Evolutionary conservation across 1,140 invertebrate genomes (phyloP), one percentile per base, ranked within the genome.

Genomic region (Drosophila bipectinata): DNA sequence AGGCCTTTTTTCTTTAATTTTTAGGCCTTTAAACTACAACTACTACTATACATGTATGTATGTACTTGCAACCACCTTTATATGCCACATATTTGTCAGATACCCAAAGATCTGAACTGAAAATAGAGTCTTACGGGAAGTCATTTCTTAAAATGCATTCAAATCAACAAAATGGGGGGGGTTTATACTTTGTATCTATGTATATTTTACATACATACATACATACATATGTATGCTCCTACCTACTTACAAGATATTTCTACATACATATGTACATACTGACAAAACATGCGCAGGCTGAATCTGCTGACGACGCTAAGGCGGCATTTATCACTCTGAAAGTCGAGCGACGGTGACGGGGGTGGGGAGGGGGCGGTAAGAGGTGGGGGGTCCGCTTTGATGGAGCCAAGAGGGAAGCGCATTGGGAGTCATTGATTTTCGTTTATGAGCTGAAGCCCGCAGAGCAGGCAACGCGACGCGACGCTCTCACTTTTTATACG

Each of bases 381-480:
- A n/a, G n/a, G n/a, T n/a, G 18, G 18, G 18, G 18, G 18, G 18
- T 18, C 18, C 18, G 18, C 18, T 18, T 18, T 18, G 18, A 18
- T 18, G 3, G 12, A 34, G 37, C 5, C n/a, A 14, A 41, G 59
- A 52, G 30, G 47, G 39, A 15, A 41, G 44, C 57, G 81, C 62
- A 88, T 85, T 88, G 78, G 83, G 83, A 87, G 78, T 87, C 82
- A 87, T 87, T 87, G 82, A 87, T 87, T 87, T 87, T 87, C 82
- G 82, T 87, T 87, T 87, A 87, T 88, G 83, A 87, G 75, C 72
- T 64, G 71, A 52, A 83, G 60, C 68, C 53, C n/a, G 51, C 48
- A 53, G 57, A 47, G 48, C 47, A 72, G 74, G 41, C 71, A 24
- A 37, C 8, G 34, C 34, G 6, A 37, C 26, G 26, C 4, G 41